Base-by-base conservation (phyloP, 2,113 vertebrate species). In the Geococcyx californianus region DNA sequence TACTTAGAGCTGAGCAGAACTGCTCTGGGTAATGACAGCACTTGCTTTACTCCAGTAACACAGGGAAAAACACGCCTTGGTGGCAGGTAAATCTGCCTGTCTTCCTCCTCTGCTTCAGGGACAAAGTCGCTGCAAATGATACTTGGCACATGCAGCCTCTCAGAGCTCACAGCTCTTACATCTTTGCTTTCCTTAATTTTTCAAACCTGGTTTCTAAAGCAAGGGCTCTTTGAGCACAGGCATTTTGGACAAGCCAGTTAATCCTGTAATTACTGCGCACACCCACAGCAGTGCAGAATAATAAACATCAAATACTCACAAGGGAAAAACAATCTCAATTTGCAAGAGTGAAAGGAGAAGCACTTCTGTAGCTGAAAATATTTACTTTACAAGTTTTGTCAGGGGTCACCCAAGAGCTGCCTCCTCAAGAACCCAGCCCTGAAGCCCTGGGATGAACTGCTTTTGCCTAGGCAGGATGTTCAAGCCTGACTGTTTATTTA, bases 41-140 rank as follows among this genome's bases (percentile, higher is more conserved):
- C 10, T 3, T 1, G 11, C 38, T 47, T 20, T 62, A 38, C 29
- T 8, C 33, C 47, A 20, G 2, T 6, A 36, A 28, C 24, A 8
- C 21, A 1, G 34, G 44, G 36, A 58, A 40, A 0, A 77, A 68
- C 86, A n/a, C 0, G 0, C 64, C 24, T 42, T 36, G 1, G 0
- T 1, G 8, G 21, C 63, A 84, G 36, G 76, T 52, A n/a, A 31
- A 70, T 42, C 36, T 28, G 28, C 81, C 11, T 23, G 8, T 33
- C 44, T 26, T 73, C 79, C 60, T 66, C 31, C 34, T n/a, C 60
- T 56, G 31, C 76, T 75, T 33, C 68, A 55, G n/a, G n/a, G 63
- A 63, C 20, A 34, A 42, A 16, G 31, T 28, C 34, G 24, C 10
- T 49, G 16, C 7, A 40, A 64, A 21, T 4, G 10, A 25, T 16